phyloP scores from a whole-genome alignment of 2,888 invertebrate species.

The Andrena camellia region DNA sequence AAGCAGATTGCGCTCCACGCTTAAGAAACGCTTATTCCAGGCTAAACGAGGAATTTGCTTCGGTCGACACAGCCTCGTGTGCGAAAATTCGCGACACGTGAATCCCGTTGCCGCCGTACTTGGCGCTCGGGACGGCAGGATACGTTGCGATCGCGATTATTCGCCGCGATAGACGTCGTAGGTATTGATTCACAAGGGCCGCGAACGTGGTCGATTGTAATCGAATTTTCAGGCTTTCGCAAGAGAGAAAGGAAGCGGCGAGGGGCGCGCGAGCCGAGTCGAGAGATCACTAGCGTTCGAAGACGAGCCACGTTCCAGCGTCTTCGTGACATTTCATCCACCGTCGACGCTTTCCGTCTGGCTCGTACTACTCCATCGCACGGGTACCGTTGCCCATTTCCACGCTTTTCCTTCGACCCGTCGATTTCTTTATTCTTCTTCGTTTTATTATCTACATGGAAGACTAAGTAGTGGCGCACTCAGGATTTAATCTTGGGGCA shows the following conservation, averaged over 20 bases:
- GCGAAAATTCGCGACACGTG: not conserved
- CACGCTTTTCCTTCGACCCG: slow-evolving; percentile 26
- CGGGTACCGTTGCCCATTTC: slow-evolving; percentile 55
- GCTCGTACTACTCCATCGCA: slow-evolving; percentile 41
- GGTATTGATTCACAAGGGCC: slow-evolving; percentile 10
- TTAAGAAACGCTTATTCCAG: slow-evolving; percentile 23
- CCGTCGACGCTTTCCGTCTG: slow-evolving; percentile 49
- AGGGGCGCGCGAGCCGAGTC: slow-evolving; percentile 38
- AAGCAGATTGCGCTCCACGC: no score
- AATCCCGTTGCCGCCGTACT: not conserved
- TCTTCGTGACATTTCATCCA: slow-evolving; percentile 73
- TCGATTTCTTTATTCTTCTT: not conserved
- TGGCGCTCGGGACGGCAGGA: not conserved
- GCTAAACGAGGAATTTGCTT: slow-evolving; percentile 50
- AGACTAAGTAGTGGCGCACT: no score
- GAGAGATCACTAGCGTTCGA: slow-evolving; percentile 55
- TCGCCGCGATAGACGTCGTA: not conserved
- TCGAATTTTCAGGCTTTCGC: slow-evolving; percentile 66
- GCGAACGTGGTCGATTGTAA: slow-evolving; percentile 9
- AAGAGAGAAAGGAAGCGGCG: slow-evolving; percentile 68
- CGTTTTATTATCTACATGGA: not conserved
- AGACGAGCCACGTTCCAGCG: slow-evolving; percentile 58
- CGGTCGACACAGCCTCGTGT: slow-evolving; percentile 13
- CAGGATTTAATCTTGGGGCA: no score
- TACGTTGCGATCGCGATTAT: not conserved